Evolutionary conservation across 1,140 invertebrate species (phyloP), one percentile per base, ranked within the genome.

Genomic region (Drosophila nebulosa): DNA sequence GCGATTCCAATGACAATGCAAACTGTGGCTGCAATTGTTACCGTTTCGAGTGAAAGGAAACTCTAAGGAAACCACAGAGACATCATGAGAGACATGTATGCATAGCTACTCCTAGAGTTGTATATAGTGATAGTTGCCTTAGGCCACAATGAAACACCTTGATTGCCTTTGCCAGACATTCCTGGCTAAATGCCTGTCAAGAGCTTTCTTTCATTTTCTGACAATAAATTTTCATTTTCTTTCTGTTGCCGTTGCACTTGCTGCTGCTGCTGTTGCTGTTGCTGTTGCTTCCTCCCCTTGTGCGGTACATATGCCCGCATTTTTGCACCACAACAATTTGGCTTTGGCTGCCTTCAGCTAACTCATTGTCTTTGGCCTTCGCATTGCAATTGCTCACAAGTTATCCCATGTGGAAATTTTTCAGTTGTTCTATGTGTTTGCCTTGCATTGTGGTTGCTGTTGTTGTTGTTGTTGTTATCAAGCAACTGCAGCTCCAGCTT

Each of bases 151-250:
- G 71, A 55, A 75, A 53, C 72, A 75, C 71, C 71, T 74, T 63
- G 72, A 75, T 74, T 75, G 71, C 72, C 59, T 52, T 14, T 36
- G 35, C 21, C 50, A 30, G 10, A 32, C 10, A 51, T 52, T 55
- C 58, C n/a, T 36, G 24, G 26, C 60, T 69, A 22, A 55, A 52
- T 59, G 57, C 56, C 68, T 64, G 51, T 16, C 67, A 46, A 67
- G 64, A 64, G 64, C 81, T 81, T 86, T 89, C 75, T 84, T 81
- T 89, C 80, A 90, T 81, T 90, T 90, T 79, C 81, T 83, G 81
- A 81, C 86, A 89, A 90, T 90, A 90, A 90, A 90, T 90, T 90
- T 90, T 81, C 86, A 90, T 90, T 90, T 90, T 90, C 86, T 90
- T 90, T 89, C 79, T 79, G 22, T 73, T 27, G 53, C 55, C 22